Conservation (phyloP, 53 echinoderm and acorn worm species). For the Henricia sp. region DNA sequence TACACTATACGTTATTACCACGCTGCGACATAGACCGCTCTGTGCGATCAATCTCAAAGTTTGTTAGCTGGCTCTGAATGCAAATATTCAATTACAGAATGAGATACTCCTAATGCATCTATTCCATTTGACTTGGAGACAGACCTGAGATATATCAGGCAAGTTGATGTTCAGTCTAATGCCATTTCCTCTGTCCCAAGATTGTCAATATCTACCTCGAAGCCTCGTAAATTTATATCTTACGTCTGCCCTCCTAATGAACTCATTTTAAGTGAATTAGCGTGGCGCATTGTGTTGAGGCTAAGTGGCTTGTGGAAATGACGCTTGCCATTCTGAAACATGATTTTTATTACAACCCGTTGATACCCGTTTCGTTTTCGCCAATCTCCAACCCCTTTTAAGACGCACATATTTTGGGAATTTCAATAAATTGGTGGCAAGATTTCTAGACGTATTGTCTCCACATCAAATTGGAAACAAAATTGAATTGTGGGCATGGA, state of each 20-base stretch:
- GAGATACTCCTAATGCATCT: neutral
- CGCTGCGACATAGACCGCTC: no score
- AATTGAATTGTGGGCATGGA: no score
- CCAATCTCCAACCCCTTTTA: neutral
- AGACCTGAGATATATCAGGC: neutral
- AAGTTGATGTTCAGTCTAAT: constrained; percentile 16
- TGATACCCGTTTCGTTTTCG: neutral
- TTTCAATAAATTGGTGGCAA: neutral
- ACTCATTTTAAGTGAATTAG: constrained; percentile 23
- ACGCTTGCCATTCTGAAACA: neutral
- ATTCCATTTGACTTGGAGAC: neutral
- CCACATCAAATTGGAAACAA: constrained; percentile 15
- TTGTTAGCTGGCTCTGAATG: neutral
- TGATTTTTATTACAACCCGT: constrained; percentile 8
- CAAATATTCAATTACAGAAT: neutral
- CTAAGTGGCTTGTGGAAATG: constrained; percentile 3
- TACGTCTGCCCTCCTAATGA: constrained; percentile 21
- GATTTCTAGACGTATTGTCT: constrained; percentile 13
- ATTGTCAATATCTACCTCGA: constrained; percentile 12
- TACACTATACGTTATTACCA: no score
- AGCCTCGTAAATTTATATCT: constrained; percentile 27
- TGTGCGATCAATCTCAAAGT: no score
- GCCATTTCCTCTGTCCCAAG: constrained; percentile 40
- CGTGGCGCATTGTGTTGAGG: constrained; percentile 7
- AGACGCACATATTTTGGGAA: neutral